These are phyloP conservation scores for Cheiracanthium punctorium DNA, from an alignment of 2,888 invertebrate genomes.

Conservation along the genomic window DNA sequence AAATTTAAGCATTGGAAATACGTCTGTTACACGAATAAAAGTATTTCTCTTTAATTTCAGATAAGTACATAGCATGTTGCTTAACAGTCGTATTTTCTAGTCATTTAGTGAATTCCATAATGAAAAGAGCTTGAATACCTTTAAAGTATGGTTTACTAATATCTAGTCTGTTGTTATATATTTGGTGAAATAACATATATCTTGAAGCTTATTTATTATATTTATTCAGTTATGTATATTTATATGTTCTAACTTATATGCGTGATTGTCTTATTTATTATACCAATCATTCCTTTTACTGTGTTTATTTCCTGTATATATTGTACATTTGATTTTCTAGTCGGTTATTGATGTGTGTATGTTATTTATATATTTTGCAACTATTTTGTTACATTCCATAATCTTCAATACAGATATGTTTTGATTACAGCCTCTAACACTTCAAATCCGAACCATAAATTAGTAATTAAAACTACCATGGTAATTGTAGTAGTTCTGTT, in stretches of 20 bases:
- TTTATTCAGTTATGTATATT: slow-evolving; percentile 14
- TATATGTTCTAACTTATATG: slow-evolving; percentile 53
- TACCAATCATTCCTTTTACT: neutral
- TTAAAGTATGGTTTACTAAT: slow-evolving; percentile 43
- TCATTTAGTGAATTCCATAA: slow-evolving; percentile 22
- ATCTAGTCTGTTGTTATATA: slow-evolving; percentile 52
- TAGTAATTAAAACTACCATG: slow-evolving; percentile 45
- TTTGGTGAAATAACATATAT: slow-evolving; percentile 43
- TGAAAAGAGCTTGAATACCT: slow-evolving; percentile 42
- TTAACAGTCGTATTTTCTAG: neutral
- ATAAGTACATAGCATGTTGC: neutral
- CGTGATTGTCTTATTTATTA: slow-evolving; percentile 66
- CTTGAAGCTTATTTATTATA: slow-evolving; percentile 32
- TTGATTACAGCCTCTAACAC: neutral
- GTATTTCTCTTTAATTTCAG: too few relatives aligned
- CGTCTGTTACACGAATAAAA: too few relatives aligned
- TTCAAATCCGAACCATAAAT: slow-evolving; percentile 65
- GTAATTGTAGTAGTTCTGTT: slow-evolving; percentile 48
- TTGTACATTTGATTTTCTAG: slow-evolving; percentile 47
- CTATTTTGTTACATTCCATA: slow-evolving; percentile 27
- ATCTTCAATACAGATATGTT: neutral
- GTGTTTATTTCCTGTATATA: slow-evolving; percentile 54
- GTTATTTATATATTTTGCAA: slow-evolving; percentile 52
- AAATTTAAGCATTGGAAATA: too few relatives aligned
- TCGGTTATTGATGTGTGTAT: slow-evolving; percentile 2